These are phyloP conservation scores for Eretmochelys imbricata DNA, from an alignment of 2,113 vertebrate species.

Conservation along the genomic window DNA sequence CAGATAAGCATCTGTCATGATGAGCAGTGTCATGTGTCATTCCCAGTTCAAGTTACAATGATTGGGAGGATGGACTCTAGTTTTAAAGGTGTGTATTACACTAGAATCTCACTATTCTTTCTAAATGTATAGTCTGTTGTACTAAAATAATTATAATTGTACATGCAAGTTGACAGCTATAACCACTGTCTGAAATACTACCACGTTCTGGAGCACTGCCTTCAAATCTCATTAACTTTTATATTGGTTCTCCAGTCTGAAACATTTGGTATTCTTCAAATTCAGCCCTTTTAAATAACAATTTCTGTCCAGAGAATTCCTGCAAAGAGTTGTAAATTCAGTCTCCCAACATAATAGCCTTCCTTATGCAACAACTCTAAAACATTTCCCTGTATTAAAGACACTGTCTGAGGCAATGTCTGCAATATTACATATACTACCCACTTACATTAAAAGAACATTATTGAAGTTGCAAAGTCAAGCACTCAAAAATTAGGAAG, in stretches of 20 bases:
- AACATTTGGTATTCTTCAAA: background rate
- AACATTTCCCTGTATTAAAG: background rate
- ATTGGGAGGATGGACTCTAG: background rate
- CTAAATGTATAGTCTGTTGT: background rate
- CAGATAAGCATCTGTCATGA: background rate
- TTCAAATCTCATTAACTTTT: background rate
- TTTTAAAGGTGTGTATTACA: background rate
- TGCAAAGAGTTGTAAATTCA: background rate
- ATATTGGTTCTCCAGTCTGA: background rate
- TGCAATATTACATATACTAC: background rate
- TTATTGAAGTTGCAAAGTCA: background rate
- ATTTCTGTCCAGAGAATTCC: background rate
- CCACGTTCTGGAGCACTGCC: background rate
- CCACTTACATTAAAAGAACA: background rate
- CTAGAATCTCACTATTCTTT: background rate
- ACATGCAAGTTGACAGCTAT: background rate
- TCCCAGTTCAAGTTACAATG: background rate
- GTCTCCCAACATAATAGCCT: background rate
- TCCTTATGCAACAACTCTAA: background rate
- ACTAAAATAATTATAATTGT: background rate
- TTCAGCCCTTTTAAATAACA: background rate
- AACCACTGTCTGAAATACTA: background rate
- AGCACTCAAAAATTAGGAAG: background rate
- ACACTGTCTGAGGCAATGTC: background rate
- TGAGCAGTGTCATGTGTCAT: rapidly evolving